Conservation (phyloP, 1,140 invertebrate genomes). For the Aplysia californica region DNA sequence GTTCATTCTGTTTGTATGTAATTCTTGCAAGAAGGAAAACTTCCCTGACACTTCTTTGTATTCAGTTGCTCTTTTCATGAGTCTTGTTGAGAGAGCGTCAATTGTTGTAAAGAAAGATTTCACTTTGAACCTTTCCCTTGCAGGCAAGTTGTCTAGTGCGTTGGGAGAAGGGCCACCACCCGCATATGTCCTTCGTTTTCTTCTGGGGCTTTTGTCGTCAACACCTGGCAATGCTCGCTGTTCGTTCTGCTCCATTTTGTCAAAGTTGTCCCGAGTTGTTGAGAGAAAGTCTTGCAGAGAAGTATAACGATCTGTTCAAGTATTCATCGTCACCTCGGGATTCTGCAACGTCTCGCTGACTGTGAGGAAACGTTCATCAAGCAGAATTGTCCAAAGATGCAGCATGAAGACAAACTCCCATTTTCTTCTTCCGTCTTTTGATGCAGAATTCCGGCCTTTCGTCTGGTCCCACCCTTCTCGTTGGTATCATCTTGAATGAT, state of each 20-base stretch:
- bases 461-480: not conserved
- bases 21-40: not conserved
- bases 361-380: not conserved
- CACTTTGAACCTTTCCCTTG: not conserved
- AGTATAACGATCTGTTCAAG: not conserved
- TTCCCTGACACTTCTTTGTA: not conserved
- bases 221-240: not conserved
- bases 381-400: not conserved
- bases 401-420: not conserved
- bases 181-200: not conserved
- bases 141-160: not conserved
- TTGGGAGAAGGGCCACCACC: not conserved
- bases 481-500: not conserved
- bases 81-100: not conserved
- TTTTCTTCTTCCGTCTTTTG: not conserved
- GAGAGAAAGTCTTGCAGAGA: not conserved
- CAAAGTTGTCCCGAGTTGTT: not conserved
- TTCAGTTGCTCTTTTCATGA: not conserved
- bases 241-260: not conserved
- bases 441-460: not conserved
- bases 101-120: not conserved
- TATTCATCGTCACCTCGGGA: not conserved
- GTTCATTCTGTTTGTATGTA: not conserved
- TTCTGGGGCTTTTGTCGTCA: not conserved
- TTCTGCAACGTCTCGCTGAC: not conserved